Evolutionary conservation across 2,888 invertebrate species (phyloP).

Genomic region (Leistus spinibarbis): DNA sequence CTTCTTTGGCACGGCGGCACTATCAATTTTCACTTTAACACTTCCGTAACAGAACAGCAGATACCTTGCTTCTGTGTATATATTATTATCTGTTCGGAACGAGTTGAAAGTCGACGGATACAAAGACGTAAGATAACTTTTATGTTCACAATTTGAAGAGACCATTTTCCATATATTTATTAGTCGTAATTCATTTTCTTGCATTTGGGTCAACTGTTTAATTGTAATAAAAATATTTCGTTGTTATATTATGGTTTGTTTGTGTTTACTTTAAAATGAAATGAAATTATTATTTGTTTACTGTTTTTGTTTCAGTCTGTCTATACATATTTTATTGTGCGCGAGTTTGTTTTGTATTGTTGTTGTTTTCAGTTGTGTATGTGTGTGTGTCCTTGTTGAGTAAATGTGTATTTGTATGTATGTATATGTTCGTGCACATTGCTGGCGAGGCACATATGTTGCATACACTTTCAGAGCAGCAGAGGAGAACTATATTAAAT

Average conservation of each 20-base stretch:
- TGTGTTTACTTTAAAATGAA: neutral
- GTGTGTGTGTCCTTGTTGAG: neutral
- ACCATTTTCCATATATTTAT: neutral
- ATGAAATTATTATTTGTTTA: neutral
- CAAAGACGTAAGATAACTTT: neutral
- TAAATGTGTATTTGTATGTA: neutral
- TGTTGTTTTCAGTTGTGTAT: neutral
- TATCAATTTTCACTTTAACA: neutral
- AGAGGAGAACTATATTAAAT: constrained; percentile 1
- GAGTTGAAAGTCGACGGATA: neutral
- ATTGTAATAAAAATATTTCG: neutral
- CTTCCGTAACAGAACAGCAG: neutral
- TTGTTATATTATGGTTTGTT: neutral
- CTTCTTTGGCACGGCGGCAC: constrained; percentile 4
- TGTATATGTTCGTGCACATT: neutral
- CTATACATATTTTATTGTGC: neutral
- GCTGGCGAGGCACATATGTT: neutral
- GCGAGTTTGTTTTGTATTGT: neutral
- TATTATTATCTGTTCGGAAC: neutral
- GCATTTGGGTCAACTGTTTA: too few species aligned
- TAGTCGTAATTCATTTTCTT: neutral
- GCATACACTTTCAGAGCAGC: neutral
- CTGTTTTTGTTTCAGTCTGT: neutral
- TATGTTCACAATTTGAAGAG: neutral
- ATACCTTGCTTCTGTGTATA: neutral